These are phyloP conservation scores for Rhynchonycteris naso DNA, from an alignment of 2,797 vertebrate species.

Conservation along the genomic window DNA sequence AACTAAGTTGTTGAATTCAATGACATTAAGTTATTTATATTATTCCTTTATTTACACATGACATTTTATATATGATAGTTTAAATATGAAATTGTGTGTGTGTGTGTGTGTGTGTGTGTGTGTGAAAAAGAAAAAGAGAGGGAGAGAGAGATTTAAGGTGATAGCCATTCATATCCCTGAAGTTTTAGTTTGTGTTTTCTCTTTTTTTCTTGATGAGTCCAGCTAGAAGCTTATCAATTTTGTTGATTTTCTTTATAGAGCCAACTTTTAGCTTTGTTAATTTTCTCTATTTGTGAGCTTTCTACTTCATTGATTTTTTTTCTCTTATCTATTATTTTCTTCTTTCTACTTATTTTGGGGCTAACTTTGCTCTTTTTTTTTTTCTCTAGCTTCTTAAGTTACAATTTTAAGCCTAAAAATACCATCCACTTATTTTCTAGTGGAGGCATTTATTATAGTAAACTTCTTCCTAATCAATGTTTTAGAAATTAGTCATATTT, in stretches of 20 bases:
- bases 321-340: background rate
- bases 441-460: background rate
- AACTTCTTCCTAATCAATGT: background rate
- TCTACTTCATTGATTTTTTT: slow-evolving; percentile 9
- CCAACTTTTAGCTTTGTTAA: background rate
- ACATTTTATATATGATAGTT: background rate
- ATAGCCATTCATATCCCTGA: background rate
- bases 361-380: background rate
- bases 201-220: background rate
- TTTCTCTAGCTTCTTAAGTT: background rate
- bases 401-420: background rate
- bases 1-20: background rate
- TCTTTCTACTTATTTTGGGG: background rate
- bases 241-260: background rate
- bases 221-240: background rate
- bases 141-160: background rate
- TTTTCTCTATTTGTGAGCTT: background rate
- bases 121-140: too few species aligned
- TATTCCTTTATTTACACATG: background rate
- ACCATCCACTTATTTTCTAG: background rate
- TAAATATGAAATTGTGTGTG: background rate
- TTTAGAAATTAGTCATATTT: slow-evolving; percentile 40
- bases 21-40: background rate
- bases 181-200: background rate
- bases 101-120: background rate